Conservation (phyloP, 2,797 vertebrate species). For the Lemur catta region DNA sequence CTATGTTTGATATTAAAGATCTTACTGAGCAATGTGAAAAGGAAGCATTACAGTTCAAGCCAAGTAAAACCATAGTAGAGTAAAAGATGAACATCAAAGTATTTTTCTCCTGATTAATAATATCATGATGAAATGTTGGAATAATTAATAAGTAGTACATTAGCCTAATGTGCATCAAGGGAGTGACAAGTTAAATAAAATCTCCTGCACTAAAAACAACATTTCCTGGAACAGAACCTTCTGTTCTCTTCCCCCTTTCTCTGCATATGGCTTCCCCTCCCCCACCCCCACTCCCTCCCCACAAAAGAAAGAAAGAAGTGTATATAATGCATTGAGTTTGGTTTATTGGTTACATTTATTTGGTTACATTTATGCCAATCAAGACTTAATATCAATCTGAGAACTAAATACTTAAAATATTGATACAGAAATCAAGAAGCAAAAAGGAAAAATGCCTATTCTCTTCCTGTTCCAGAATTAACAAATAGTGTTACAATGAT, state of each 20-base stretch:
- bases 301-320: background rate
- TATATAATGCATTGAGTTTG: background rate
- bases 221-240: background rate
- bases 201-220: background rate
- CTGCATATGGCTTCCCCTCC: background rate
- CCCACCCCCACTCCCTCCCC: no score
- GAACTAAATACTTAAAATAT: background rate
- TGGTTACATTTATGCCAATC: background rate
- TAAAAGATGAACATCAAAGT: background rate
- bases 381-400: constrained; percentile 15
- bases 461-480: background rate
- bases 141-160: constrained; percentile 46
- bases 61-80: background rate
- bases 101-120: constrained; percentile 50
- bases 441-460: background rate
- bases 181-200: constrained; percentile 39
- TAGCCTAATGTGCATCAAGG: constrained; percentile 33
- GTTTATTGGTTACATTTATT: background rate
- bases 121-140: constrained; percentile 38
- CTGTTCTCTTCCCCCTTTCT: background rate
- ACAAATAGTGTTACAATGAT: background rate
- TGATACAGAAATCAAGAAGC: background rate
- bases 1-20: background rate
- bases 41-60: background rate
- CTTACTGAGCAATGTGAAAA: background rate